Evolutionary conservation across 2,797 vertebrate genomes (phyloP), one percentile per base, ranked within the genome.

Genomic region (Alfaro cultratus): DNA sequence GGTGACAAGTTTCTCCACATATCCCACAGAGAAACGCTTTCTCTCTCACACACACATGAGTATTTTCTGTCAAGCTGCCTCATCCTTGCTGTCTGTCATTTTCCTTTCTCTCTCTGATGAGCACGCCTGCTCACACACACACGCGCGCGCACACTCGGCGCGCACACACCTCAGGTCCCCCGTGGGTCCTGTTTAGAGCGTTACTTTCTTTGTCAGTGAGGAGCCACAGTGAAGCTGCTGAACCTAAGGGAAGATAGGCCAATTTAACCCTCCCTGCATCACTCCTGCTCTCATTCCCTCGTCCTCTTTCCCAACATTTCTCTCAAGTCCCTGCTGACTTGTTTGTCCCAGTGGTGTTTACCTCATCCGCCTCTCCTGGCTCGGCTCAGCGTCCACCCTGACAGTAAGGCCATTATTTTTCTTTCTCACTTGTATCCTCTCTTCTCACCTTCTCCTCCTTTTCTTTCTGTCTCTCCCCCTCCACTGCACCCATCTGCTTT

Each of bases 341-440:
- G 91, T 94, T 95, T 93, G 91, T 94, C 93, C 92, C 93, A 87
- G 77, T 76, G 84, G 90, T 93, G 89, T 95, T 94, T 94, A 91
- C 92, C 89, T 92, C 89, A 83, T 87, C 86, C 83, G 82, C 26
- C 75, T 85, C 82, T 84, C 77, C 91, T 82, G 90, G 88, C 91
- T 91, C 90, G 86, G 79, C 91, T 87, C 83, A 86, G 87, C 71
- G 72, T 94, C 86, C 86, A 87, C 87, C 80, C 88, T 93, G 88
- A 93, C 94, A 92, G 90, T 79, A 83, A 89, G 92, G 87, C 94
- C 88, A 93, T 95, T 93, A 93, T 94, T 93, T 94, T 86, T 83
- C 83, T 85, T 78, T 89, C 84, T 86, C 85, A 81, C 85, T 88
- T 88, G 85, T 82, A 81, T 75, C 80, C 78, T 77, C 68, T 86